Conservation (phyloP, 1,140 invertebrate species). For the Drosophila obscura region DNA sequence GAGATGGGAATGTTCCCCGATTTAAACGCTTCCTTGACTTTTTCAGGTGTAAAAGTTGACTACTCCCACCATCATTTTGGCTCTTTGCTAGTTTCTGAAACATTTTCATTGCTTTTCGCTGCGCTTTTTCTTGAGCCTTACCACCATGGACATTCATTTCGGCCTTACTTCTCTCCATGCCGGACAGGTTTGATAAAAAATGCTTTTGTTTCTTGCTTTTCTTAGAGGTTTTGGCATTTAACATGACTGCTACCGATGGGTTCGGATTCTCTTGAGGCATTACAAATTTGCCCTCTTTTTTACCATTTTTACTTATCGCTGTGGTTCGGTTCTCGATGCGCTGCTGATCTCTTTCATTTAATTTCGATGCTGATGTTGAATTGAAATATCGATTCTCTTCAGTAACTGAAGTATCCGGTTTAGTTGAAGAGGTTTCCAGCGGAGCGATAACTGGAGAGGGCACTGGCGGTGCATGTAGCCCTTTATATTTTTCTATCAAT, state of each 20-base stretch:
- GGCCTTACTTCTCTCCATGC: neutral
- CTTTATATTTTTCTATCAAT: slow-evolving; percentile 56
- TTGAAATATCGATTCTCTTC: slow-evolving; percentile 1
- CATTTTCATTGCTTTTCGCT: slow-evolving; percentile 64
- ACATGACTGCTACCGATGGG: neutral
- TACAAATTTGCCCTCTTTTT: neutral
- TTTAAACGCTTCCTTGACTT: slow-evolving; percentile 50
- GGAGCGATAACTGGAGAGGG: slow-evolving; percentile 11
- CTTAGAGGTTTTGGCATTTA: slow-evolving; percentile 13
- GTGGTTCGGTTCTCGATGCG: neutral
- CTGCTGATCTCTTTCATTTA: slow-evolving; percentile 6
- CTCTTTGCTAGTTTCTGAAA: slow-evolving; percentile 61
- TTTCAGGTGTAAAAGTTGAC: slow-evolving; percentile 22
- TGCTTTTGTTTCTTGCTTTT: slow-evolving; percentile 54
- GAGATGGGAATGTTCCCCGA: slow-evolving; percentile 11
- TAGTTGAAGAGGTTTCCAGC: neutral
- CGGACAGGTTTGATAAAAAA: neutral
- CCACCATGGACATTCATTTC: slow-evolving; percentile 2
- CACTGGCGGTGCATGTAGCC: slow-evolving; percentile 61
- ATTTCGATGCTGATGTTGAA: neutral
- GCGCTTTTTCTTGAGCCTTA: slow-evolving; percentile 60
- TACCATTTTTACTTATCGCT: neutral
- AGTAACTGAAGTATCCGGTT: neutral
- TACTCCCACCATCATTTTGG: slow-evolving; percentile 9
- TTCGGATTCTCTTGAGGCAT: slow-evolving; percentile 1